A percentile compares a stretch with the other conserved stretches of the same genome.
Conservation (phyloP, 2,113 vertebrate genomes). For the Machaerirhynchus nigripectus region DNA sequence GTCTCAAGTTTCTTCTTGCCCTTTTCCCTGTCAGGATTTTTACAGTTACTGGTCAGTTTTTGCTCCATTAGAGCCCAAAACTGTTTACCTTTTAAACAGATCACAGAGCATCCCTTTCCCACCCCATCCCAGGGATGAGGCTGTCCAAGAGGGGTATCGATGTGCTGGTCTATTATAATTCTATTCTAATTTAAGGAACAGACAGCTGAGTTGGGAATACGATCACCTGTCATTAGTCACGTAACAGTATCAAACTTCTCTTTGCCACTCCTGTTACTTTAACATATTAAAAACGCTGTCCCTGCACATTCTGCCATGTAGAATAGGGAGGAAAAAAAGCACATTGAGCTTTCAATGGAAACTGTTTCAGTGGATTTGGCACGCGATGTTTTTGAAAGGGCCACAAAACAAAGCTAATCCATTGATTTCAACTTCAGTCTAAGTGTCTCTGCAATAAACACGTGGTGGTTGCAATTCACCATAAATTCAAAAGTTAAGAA, state of each 20-base stretch:
- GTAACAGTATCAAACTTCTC: rapidly evolving
- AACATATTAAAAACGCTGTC: not conserved
- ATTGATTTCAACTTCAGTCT: not conserved
- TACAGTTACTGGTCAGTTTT: not conserved
- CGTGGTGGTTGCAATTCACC: not conserved
- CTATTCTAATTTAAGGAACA: not conserved
- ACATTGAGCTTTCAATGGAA: not conserved
- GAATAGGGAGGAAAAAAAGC: not conserved
- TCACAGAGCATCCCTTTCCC: not conserved
- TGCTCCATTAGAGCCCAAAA: not conserved
- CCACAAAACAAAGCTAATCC: not conserved
- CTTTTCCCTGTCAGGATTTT: not conserved
- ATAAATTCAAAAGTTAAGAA: not conserved
- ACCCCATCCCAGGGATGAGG: not conserved
- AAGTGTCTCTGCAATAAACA: not conserved
- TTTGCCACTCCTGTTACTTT: not conserved
- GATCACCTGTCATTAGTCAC: not conserved
- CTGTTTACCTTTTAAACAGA: not conserved
- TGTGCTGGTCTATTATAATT: not conserved
- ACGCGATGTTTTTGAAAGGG: not conserved
- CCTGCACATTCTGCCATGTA: not conserved
- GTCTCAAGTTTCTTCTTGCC: not conserved
- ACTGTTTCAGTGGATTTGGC: not conserved
- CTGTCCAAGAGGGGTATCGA: not conserved
- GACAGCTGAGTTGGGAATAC: not conserved